Evolutionary conservation across 2,797 vertebrate genomes (phyloP).

Genomic region (Schizopygopsis pylzovi): DNA sequence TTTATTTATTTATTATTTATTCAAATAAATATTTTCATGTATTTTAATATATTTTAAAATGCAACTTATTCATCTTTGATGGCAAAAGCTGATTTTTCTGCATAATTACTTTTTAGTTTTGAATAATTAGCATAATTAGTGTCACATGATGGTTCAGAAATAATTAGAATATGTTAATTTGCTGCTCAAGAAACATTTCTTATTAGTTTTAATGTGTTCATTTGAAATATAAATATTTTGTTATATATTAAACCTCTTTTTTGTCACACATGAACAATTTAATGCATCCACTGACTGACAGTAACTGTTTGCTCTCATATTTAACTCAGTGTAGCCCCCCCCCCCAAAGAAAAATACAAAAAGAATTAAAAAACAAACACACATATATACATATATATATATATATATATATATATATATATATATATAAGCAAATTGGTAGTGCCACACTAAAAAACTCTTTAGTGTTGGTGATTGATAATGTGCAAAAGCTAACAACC

Average conservation of each 20-base stretch:
- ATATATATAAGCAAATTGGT: not conserved
- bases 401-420: too few relatives aligned
- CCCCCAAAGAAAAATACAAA: too few relatives aligned
- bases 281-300: too few relatives aligned
- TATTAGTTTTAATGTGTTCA: not conserved
- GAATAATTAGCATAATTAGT: too few relatives aligned
- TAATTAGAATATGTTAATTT: not conserved
- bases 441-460: not conserved
- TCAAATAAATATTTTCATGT: not conserved
- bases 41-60: not conserved
- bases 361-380: too few relatives aligned
- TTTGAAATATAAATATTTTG: not conserved
- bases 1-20: too few relatives aligned
- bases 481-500: too few relatives aligned
- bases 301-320: too few relatives aligned
- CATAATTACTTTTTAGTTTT: not conserved
- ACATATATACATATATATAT: too few relatives aligned
- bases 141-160: not conserved
- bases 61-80: not conserved
- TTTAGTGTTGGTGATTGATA: not conserved
- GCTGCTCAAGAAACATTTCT: not conserved
- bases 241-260: not conserved
- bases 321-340: too few relatives aligned
- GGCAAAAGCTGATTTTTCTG: not conserved
- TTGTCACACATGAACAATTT: not conserved